Evolutionary conservation across 2,113 vertebrate genomes (phyloP).

Genomic region (Ramphastos sulfuratus): DNA sequence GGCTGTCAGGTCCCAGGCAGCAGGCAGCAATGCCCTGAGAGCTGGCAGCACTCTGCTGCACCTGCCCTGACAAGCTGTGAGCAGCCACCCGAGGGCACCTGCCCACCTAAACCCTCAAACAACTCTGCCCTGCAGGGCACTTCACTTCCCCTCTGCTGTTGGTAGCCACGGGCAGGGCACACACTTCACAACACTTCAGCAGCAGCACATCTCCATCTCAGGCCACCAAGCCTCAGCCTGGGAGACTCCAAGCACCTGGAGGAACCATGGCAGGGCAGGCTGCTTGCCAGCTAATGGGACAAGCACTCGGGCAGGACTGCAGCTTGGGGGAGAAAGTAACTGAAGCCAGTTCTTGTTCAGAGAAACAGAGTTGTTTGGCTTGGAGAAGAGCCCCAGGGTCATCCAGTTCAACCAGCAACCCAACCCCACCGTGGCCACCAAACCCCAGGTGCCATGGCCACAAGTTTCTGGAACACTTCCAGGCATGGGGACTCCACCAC

Average conservation of each 20-base stretch:
- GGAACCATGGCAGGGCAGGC: not conserved
- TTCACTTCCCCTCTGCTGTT: not conserved
- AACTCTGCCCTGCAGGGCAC: not conserved
- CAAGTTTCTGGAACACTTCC: too few species aligned
- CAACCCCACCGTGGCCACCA: too few species aligned
- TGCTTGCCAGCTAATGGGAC: not conserved
- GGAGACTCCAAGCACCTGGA: not conserved
- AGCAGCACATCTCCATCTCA: not conserved
- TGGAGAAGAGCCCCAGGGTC: too few species aligned
- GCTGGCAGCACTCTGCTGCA: not conserved
- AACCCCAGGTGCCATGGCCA: too few species aligned
- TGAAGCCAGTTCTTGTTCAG: not conserved
- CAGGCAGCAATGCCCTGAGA: not conserved
- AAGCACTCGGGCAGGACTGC: not conserved
- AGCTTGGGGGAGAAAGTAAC: not conserved
- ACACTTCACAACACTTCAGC: not conserved
- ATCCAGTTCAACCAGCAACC: too few species aligned
- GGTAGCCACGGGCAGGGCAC: not conserved
- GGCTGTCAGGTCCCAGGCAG: not conserved
- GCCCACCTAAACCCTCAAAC: not conserved
- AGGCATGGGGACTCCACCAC: too few species aligned
- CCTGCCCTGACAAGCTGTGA: not conserved
- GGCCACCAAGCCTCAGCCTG: not conserved
- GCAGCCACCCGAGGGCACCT: not conserved
- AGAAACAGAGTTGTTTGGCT: too few species aligned